Evolutionary conservation across 2,888 invertebrate species (phyloP).

Genomic region (Bursaphelenchus okinawaensis): DNA sequence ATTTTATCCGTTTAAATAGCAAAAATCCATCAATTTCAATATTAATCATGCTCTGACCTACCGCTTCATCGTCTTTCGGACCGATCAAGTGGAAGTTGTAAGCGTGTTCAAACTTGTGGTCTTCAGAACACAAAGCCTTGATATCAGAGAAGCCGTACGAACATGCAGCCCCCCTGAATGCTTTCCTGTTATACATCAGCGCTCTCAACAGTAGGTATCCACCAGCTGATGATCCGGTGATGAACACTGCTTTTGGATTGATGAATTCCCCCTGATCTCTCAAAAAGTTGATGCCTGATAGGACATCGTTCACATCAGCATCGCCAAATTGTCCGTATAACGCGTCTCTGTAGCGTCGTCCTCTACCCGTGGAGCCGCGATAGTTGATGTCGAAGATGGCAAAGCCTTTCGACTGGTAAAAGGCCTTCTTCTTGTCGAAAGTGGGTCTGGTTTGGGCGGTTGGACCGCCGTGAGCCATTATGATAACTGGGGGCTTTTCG

Average conservation of each 20-base stretch:
- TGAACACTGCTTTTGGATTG: constrained; percentile 58
- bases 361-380: constrained; percentile 61
- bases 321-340: constrained; percentile 59
- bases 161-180: constrained; percentile 60
- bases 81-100: constrained; percentile 59
- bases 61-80: constrained; percentile 13
- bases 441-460: constrained; percentile 49
- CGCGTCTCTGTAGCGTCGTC: constrained; percentile 58
- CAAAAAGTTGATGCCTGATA: constrained; percentile 54
- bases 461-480: constrained; percentile 61
- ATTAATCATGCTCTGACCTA: too few species aligned
- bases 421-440: constrained; percentile 59
- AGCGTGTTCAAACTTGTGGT: constrained; percentile 60
- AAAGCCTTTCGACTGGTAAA: constrained; percentile 57
- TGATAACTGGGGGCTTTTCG: constrained; percentile 59
- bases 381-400: constrained; percentile 61
- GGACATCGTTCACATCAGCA: constrained; percentile 59
- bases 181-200: constrained; percentile 35
- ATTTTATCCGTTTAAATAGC: too few species aligned
- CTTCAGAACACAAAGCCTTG: constrained; percentile 43
- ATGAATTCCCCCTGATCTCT: constrained; percentile 42
- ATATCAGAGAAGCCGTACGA: constrained; percentile 61
- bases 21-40: too few species aligned
- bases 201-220: constrained; percentile 40
- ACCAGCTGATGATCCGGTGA: constrained; percentile 60